These are phyloP conservation scores for Tryphoninae sp. DNA, from an alignment of 2,888 invertebrate species.

Conservation along the genomic window DNA sequence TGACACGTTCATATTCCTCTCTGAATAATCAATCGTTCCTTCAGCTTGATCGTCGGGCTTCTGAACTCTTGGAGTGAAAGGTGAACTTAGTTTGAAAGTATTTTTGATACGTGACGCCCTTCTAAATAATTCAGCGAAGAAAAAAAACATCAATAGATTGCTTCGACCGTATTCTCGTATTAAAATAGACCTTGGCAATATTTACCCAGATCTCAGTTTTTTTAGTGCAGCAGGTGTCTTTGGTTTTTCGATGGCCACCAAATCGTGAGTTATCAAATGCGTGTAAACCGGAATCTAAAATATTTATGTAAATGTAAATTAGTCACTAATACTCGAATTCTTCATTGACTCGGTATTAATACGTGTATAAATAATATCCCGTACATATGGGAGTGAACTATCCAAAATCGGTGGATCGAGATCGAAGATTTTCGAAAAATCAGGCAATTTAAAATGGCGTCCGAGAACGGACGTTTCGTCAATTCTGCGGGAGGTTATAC, in stretches of 20 bases:
- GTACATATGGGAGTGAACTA: slow-evolving; percentile 84
- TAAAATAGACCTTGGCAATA: not conserved
- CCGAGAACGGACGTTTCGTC: slow-evolving; percentile 84
- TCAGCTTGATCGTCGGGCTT: slow-evolving; percentile 6
- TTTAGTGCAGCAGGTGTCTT: slow-evolving; percentile 81
- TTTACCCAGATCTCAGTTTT: slow-evolving; percentile 65
- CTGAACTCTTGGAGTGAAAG: not conserved
- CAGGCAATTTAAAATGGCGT: slow-evolving; percentile 82
- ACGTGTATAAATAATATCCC: not conserved
- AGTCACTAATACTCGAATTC: not conserved
- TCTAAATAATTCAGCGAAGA: slow-evolving; percentile 21
- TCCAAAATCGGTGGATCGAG: slow-evolving; percentile 84
- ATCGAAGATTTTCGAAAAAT: slow-evolving; percentile 80
- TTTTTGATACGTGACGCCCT: slow-evolving; percentile 33
- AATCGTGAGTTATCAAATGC: slow-evolving; percentile 86
- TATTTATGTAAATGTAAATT: slow-evolving; percentile 1
- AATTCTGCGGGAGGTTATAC: not conserved
- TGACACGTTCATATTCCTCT: slow-evolving; percentile 11
- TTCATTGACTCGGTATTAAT: not conserved
- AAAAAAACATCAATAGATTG: not conserved
- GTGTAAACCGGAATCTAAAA: slow-evolving; percentile 87
- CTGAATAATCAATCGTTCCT: slow-evolving; percentile 29
- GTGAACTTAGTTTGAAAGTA: slow-evolving; percentile 8
- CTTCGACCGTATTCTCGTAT: not conserved
- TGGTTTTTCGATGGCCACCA: slow-evolving; percentile 83